Conservation (phyloP, 2,113 vertebrate species). For the Tonatia bakeri region DNA sequence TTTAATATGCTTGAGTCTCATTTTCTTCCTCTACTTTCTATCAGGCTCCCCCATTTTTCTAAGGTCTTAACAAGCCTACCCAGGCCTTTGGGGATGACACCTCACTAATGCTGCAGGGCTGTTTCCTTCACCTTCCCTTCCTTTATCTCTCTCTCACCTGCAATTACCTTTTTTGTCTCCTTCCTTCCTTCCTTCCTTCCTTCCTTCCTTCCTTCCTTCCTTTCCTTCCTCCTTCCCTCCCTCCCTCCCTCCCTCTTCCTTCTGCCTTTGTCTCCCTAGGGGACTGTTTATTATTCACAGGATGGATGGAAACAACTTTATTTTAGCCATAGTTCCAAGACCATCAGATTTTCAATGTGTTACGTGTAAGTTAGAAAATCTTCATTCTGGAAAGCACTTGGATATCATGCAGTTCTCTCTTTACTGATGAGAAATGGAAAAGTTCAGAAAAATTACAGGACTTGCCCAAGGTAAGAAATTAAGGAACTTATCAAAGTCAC, state of each 20-base stretch:
- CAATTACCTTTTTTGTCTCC: not conserved
- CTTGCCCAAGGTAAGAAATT: not conserved
- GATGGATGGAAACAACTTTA: not conserved
- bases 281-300: not conserved
- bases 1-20: not conserved
- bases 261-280: not conserved
- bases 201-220: not conserved
- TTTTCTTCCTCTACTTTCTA: constrained; percentile 19
- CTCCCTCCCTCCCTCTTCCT: not conserved
- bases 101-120: not conserved
- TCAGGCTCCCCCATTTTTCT: not conserved
- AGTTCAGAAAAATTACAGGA: constrained; percentile 18
- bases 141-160: not conserved
- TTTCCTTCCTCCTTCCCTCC: no score
- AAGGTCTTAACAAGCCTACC: not conserved
- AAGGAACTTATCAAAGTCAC: constrained; percentile 9
- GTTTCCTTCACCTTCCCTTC: not conserved
- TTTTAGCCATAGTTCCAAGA: constrained; percentile 13
- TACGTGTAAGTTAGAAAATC: not conserved
- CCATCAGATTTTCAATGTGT: not conserved
- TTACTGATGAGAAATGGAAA: not conserved
- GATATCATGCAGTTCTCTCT: not conserved
- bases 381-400: not conserved
- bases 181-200: no score
- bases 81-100: not conserved